phyloP scores from a whole-genome alignment of 2,797 vertebrate genomes.

The Platyrinchus mystaceus region DNA sequence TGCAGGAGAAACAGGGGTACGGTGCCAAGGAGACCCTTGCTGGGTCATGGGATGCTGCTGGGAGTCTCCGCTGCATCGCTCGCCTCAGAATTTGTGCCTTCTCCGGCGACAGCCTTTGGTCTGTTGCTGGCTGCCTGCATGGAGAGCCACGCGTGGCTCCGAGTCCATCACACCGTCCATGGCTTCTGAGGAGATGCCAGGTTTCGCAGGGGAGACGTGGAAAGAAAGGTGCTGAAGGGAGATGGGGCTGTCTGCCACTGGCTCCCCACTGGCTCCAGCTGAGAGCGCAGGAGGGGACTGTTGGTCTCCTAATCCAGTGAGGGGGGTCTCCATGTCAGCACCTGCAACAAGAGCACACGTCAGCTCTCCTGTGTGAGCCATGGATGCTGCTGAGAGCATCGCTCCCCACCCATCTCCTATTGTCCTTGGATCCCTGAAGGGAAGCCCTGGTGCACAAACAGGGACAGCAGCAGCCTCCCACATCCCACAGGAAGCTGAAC shows the following conservation, averaged over 20 bases:
- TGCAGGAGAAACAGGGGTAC: neutral
- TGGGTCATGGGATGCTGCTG: rapidly evolving
- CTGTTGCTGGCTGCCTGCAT: constrained; percentile 46
- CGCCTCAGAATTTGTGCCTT: constrained; percentile 71
- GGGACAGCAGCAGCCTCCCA: neutral
- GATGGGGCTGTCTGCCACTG: neutral
- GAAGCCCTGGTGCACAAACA: rapidly evolving
- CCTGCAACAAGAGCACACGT: constrained; percentile 31
- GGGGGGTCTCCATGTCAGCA: constrained; percentile 26
- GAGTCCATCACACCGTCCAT: constrained; percentile 80
- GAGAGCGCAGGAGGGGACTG: neutral
- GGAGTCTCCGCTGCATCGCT: neutral
- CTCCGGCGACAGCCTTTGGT: constrained; percentile 68
- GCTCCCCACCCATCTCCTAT: neutral
- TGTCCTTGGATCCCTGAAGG: neutral
- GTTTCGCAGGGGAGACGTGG: constrained; percentile 75
- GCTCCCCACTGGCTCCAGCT: neutral
- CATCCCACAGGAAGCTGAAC: neutral
- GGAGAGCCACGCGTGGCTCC: constrained; percentile 62
- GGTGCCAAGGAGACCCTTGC: neutral
- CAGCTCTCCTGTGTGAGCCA: neutral
- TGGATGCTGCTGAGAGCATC: neutral
- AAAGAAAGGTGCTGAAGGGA: constrained; percentile 20
- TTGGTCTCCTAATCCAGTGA: constrained; percentile 46
- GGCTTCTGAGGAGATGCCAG: constrained; percentile 80